A percentile compares a stretch with the other conserved stretches of the same genome.
Evolutionary conservation across 2,113 vertebrate genomes (phyloP).

Genomic region (Scolopax mira): DNA sequence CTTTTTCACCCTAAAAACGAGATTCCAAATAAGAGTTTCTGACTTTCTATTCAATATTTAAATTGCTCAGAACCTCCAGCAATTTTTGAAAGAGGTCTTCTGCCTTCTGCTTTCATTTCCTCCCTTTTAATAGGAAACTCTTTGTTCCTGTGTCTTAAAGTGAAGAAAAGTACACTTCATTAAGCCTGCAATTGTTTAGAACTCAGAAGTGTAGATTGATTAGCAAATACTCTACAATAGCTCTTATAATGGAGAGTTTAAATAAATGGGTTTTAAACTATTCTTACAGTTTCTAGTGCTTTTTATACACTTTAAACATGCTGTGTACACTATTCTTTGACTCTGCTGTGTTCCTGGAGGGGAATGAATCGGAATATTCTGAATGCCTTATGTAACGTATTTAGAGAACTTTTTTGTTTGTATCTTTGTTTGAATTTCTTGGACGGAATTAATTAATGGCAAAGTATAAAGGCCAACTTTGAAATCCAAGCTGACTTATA

Average conservation of each 20-base stretch:
- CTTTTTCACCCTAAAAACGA: background rate
- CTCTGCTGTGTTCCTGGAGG: conserved; percentile 60
- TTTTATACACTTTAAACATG: conserved; percentile 45
- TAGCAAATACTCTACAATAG: conserved; percentile 51
- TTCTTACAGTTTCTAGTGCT: conserved; percentile 42
- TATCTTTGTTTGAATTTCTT: conserved; percentile 66
- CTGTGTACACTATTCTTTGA: conserved; percentile 49
- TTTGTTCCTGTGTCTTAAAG: conserved; percentile 6
- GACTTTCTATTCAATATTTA: background rate
- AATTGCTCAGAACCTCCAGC: background rate
- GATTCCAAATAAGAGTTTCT: background rate
- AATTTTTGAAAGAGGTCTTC: conserved; percentile 8
- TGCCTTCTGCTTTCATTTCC: conserved; percentile 45
- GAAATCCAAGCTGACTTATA: conserved; percentile 67
- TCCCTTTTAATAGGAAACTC: conserved; percentile 9
- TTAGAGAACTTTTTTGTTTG: conserved; percentile 68
- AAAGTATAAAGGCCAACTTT: conserved; percentile 64
- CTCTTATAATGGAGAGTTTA: conserved; percentile 29
- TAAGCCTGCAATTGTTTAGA: conserved; percentile 27
- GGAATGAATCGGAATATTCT: conserved; percentile 63
- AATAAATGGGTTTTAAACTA: conserved; percentile 42
- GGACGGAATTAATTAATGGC: conserved; percentile 64
- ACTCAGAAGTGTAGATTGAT: conserved; percentile 49
- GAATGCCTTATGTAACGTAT: conserved; percentile 72
- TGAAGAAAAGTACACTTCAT: conserved; percentile 41